phyloP scores from a whole-genome alignment of 2,113 vertebrate genomes.

The Xiphophorus couchianus region DNA sequence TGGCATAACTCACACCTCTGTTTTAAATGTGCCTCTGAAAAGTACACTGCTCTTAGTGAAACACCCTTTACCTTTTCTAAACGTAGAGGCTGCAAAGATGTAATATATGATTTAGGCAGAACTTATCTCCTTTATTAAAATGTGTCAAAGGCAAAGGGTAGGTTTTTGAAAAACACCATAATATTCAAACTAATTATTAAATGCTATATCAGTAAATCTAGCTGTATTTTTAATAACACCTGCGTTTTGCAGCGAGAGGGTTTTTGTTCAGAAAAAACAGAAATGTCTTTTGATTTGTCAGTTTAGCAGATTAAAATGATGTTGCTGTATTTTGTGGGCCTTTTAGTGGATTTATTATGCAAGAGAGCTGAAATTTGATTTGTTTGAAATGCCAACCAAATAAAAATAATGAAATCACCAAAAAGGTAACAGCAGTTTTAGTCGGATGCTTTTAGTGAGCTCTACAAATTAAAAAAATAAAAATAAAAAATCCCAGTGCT shows the following conservation, averaged over 20 bases:
- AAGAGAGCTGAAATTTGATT: conserved; percentile 6
- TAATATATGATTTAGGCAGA: too few species aligned
- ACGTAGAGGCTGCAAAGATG: not conserved
- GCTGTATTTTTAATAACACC: not conserved
- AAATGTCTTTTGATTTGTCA: not conserved
- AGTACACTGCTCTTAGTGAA: not conserved
- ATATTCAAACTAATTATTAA: not conserved
- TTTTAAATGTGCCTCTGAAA: not conserved
- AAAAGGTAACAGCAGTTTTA: conserved; percentile 23
- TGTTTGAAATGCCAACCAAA: conserved; percentile 34
- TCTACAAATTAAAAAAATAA: conserved; percentile 5
- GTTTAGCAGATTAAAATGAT: conserved; percentile 12
- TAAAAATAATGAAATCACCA: conserved; percentile 9
- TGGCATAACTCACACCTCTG: too few species aligned
- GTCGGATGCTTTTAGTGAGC: conserved; percentile 21
- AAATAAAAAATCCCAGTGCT: conserved; percentile 13
- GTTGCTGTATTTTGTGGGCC: conserved; percentile 7
- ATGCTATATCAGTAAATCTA: not conserved
- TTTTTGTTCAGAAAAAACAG: not conserved
- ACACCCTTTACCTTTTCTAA: not conserved
- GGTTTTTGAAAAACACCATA: not conserved
- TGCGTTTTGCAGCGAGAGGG: not conserved
- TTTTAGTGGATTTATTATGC: conserved; percentile 4
- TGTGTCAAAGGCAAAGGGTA: not conserved
- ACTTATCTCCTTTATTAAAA: too few species aligned